A percentile compares a stretch with the other conserved stretches of the same genome.
phyloP scores from a whole-genome alignment of 2,797 vertebrate genomes.

The Centropyge bicolor region DNA sequence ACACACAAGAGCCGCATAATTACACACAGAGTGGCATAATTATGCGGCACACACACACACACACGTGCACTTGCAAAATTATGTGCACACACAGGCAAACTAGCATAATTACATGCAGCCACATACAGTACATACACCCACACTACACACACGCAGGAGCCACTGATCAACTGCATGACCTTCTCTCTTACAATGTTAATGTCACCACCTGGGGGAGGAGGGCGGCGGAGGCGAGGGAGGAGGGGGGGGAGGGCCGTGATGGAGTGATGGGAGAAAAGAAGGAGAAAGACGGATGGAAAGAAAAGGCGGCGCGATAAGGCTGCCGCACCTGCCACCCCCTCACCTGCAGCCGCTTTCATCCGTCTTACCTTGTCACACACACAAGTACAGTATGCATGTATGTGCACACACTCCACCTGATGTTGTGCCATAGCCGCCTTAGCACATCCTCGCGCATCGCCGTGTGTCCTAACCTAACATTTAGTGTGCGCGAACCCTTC shows the following conservation, averaged over 20 bases:
- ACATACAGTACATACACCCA: constrained; percentile 47
- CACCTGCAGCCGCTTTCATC: constrained; percentile 56
- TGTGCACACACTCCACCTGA: not conserved
- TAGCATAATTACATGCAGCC: constrained; percentile 57
- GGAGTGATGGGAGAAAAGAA: constrained; percentile 52
- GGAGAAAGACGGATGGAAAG: constrained; percentile 35
- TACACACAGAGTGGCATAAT: constrained; percentile 59
- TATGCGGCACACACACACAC: constrained; percentile 37
- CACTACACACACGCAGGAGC: constrained; percentile 46
- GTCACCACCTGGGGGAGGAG: constrained; percentile 77
- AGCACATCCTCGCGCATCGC: constrained; percentile 15
- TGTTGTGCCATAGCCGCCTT: not conserved
- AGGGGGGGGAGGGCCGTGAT: constrained; percentile 1
- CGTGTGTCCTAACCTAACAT: constrained; percentile 64
- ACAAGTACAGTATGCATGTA: not conserved
- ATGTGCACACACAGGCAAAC: constrained; percentile 35
- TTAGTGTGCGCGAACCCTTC: constrained; percentile 45
- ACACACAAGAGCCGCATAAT: constrained; percentile 59
- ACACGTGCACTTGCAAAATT: constrained; percentile 42
- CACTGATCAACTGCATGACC: constrained; percentile 79
- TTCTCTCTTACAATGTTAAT: constrained; percentile 81
- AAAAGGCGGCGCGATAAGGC: constrained; percentile 34
- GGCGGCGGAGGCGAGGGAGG: not conserved
- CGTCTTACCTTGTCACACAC: constrained; percentile 36
- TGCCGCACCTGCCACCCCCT: constrained; percentile 19